Conservation (phyloP, 2,888 invertebrate genomes). For the Phymatocera aterrima region DNA sequence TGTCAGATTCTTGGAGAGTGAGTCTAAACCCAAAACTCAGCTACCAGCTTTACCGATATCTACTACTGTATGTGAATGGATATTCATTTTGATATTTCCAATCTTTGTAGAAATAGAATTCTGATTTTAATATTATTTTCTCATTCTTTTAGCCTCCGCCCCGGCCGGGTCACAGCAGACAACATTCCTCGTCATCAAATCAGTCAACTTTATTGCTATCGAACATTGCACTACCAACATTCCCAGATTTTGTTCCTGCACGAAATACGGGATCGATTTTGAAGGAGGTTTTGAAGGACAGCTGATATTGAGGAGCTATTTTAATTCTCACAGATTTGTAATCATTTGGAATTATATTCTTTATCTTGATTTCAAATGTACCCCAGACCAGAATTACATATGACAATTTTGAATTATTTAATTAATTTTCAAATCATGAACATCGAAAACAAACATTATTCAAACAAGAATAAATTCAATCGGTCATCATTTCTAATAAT, state of each 20-base stretch:
- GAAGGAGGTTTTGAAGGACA: constrained; percentile 80
- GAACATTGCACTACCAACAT: constrained; percentile 77
- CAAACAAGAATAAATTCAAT: background rate
- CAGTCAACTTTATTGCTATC: constrained; percentile 75
- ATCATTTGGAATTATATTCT: constrained; percentile 7
- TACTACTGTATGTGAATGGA: constrained; percentile 63
- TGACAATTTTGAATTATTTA: background rate
- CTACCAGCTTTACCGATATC: constrained; percentile 76
- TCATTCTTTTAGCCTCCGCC: constrained; percentile 59
- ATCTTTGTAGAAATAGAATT: background rate
- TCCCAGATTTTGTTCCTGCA: constrained; percentile 77
- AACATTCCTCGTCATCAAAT: constrained; percentile 71
- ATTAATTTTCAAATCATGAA: background rate
- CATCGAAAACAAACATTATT: background rate
- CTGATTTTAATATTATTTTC: constrained; percentile 11
- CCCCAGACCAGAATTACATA: background rate
- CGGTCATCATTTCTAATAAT: background rate
- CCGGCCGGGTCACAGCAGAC: constrained; percentile 69
- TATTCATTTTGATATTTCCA: background rate
- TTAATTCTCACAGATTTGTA: background rate
- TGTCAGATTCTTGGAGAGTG: constrained; percentile 88
- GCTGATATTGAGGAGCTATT: constrained; percentile 72
- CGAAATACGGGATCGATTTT: constrained; percentile 80
- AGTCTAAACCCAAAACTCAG: constrained; percentile 83
- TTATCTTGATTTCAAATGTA: constrained; percentile 8